phyloP scores from a whole-genome alignment of 2,888 invertebrate species.

The Dusona sp. region DNA sequence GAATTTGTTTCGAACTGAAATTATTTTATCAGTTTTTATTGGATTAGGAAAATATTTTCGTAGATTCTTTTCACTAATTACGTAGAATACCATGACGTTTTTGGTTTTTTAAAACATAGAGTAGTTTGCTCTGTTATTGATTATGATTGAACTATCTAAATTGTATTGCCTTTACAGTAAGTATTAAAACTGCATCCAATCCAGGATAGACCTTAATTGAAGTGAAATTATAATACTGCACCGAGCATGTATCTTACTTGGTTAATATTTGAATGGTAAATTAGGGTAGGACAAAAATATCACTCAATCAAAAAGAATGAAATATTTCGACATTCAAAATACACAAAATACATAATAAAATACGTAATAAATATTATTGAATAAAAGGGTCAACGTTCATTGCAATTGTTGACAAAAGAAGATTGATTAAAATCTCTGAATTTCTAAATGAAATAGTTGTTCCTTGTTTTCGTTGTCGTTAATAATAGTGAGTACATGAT shows the following conservation, averaged over 20 bases:
- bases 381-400: too few relatives aligned
- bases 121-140: neutral
- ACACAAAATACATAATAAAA: too few relatives aligned
- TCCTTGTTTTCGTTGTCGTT: neutral
- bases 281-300: too few relatives aligned
- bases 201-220: too few relatives aligned
- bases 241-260: too few relatives aligned
- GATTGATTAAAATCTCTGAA: neutral
- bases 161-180: too few relatives aligned
- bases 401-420: neutral
- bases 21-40: neutral
- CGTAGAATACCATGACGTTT: neutral
- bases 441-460: too few relatives aligned
- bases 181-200: too few relatives aligned
- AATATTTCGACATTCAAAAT: neutral
- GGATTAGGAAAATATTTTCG: neutral
- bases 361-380: too few relatives aligned
- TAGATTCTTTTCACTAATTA: neutral
- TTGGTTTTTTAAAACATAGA: neutral
- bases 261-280: too few relatives aligned
- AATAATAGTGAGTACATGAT: neutral
- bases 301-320: too few relatives aligned
- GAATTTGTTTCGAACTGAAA: neutral
- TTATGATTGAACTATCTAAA: neutral
- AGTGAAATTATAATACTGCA: too few relatives aligned